Conservation (phyloP, 2,888 invertebrate species). For the Agrotis puta region DNA sequence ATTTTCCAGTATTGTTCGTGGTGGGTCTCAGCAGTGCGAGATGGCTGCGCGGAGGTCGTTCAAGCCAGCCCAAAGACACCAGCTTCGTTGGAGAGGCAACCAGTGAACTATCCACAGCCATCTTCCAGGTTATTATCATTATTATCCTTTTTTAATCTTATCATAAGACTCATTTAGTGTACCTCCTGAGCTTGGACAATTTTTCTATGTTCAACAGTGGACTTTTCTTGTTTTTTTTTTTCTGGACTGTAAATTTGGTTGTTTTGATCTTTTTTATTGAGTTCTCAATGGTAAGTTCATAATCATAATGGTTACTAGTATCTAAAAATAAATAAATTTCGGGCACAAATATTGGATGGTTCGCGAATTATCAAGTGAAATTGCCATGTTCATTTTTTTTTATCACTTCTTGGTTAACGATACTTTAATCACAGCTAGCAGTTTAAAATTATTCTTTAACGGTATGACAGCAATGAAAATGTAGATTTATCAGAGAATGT, state of each 20-base stretch:
- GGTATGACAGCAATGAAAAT: not conserved
- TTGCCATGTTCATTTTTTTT: not conserved
- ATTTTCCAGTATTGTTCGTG: conserved; percentile 78
- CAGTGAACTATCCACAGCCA: conserved; percentile 88
- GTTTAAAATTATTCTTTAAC: no score
- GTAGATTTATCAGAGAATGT: not conserved
- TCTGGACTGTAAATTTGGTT: not conserved
- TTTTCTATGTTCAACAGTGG: not conserved
- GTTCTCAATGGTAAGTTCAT: not conserved
- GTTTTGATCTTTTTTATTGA: not conserved
- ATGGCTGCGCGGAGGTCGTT: conserved; percentile 83
- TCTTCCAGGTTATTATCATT: conserved; percentile 85
- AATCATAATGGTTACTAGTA: not conserved
- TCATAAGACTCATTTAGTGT: not conserved
- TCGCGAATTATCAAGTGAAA: not conserved
- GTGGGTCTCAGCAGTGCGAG: conserved; percentile 79
- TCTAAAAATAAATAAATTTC: not conserved
- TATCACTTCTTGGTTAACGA: not conserved
- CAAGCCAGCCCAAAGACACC: conserved; percentile 78
- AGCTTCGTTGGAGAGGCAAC: conserved; percentile 90
- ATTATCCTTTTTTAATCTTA: conserved; percentile 1
- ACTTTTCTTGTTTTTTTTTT: not conserved
- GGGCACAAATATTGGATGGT: not conserved
- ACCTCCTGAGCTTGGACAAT: not conserved
- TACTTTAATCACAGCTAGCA: no score